phyloP scores from a whole-genome alignment of 2,113 vertebrate species.

The Coptodon bakossiorum region DNA sequence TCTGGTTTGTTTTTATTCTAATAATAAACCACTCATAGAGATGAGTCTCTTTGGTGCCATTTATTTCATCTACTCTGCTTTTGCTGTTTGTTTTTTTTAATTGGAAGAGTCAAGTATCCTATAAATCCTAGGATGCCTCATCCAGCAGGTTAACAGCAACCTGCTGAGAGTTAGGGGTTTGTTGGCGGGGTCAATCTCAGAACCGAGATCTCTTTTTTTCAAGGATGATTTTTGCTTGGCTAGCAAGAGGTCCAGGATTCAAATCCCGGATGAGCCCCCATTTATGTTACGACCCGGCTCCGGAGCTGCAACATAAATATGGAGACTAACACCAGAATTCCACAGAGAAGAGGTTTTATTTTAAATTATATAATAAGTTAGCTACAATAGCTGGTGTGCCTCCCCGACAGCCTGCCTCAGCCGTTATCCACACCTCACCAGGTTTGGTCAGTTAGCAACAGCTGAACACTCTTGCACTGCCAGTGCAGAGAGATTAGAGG shows the following conservation, averaged over 20 bases:
- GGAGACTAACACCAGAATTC: background rate
- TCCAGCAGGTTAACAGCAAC: background rate
- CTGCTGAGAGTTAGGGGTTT: accelerated
- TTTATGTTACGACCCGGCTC: accelerated
- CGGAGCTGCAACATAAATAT: background rate
- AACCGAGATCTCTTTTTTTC: background rate
- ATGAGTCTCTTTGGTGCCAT: background rate
- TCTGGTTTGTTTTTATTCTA: background rate
- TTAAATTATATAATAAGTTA: accelerated
- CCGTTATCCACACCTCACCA: background rate
- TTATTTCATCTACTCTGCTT: background rate
- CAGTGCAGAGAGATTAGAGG: background rate
- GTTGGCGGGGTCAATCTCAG: background rate
- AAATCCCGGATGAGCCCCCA: conserved; percentile 71
- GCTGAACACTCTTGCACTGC: background rate
- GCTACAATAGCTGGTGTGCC: background rate
- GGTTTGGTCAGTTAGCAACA: background rate
- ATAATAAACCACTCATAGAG: background rate
- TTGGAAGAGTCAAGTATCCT: accelerated
- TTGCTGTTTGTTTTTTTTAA: background rate
- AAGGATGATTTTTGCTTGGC: background rate
- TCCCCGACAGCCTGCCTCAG: background rate
- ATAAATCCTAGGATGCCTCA: background rate
- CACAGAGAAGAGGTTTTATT: background rate
- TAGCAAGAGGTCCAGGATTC: conserved; percentile 66